Base-by-base conservation (phyloP, 2,797 vertebrate species). In the Etheostoma nigrum region DNA sequence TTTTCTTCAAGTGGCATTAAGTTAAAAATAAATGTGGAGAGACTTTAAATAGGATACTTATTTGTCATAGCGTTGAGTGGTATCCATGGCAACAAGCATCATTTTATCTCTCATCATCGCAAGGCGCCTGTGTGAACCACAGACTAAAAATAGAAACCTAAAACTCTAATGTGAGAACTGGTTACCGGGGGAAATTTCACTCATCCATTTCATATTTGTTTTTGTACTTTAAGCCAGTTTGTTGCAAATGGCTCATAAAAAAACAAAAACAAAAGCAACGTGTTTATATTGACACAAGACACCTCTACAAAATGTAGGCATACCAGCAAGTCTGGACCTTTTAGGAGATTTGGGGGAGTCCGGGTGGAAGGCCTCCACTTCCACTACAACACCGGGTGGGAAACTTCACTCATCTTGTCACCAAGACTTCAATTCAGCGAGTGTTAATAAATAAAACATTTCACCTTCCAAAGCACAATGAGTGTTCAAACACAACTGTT, bases 11-110 rank as follows among this genome's bases (percentile, higher is more conserved):
- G 3, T 30, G 36, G 40, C 19, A 40, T 44, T 23, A 7, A 36
- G 25, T 19, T 21, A 70, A 53, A 76, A 74, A 72, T 42, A 8
- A 60, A 57, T 42, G 7, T 30, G 19, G 13, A 48, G 51, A 23
- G 10, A 57, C 1, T 2, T 51, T 10, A 64, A 70, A 80, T 21
- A 52, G 67, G 53, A 8, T 36, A 13, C 12, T 45, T 7, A n/a
- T 45, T 54, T 64, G 36, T 63, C n/a, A 19, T 18, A 57, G 42
- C 2, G 14, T 30, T 19, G 45, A 51, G 63, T 36, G 57, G 77
- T 88, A 36, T 78, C 74, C 65, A 80, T 78, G 54, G 74, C 61
- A 84, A 84, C 84, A 62, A 62, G 74, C 75, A 62, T 71, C 60
- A 5, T 2, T 7, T 16, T 5, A 42, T 73, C 15, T 18, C 60